These are phyloP conservation scores for Thripadectes ignobilis DNA, from an alignment of 2,797 vertebrate species.

Conservation along the genomic window DNA sequence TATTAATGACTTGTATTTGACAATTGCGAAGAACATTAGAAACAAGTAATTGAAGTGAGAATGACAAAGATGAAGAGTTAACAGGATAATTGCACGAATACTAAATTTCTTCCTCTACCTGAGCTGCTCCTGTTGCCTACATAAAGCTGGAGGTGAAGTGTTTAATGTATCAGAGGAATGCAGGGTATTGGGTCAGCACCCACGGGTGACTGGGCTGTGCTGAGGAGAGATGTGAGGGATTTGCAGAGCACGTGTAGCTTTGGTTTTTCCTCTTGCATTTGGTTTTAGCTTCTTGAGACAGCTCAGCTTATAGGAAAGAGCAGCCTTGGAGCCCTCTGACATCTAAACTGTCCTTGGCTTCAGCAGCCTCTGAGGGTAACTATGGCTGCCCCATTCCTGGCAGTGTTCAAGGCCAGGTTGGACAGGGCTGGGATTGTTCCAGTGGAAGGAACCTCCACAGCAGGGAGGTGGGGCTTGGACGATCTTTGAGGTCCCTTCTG, in stretches of 20 bases:
- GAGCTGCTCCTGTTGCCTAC: neutral
- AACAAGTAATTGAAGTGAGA: slow-evolving; percentile 5
- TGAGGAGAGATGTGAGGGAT: neutral
- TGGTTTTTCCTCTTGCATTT: neutral
- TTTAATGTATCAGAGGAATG: neutral
- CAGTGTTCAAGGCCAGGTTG: neutral
- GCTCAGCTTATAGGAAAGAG: neutral
- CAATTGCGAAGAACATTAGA: neutral
- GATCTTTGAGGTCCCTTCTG: neutral
- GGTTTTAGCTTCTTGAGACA: neutral
- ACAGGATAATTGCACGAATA: neutral
- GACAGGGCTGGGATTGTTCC: too few species aligned
- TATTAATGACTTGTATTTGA: slow-evolving; percentile 32
- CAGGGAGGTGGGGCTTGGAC: neutral
- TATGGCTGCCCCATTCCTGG: neutral
- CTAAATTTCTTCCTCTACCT: neutral
- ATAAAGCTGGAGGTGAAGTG: neutral
- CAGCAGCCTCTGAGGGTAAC: neutral
- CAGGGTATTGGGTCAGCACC: neutral
- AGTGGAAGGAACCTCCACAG: neutral
- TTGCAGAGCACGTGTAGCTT: neutral
- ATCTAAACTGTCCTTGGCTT: neutral
- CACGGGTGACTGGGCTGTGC: neutral
- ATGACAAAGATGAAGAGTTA: neutral
- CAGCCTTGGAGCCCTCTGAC: neutral